These are phyloP conservation scores for Bombus turneri DNA, from an alignment of 1,140 invertebrate genomes.

Conservation along the genomic window DNA sequence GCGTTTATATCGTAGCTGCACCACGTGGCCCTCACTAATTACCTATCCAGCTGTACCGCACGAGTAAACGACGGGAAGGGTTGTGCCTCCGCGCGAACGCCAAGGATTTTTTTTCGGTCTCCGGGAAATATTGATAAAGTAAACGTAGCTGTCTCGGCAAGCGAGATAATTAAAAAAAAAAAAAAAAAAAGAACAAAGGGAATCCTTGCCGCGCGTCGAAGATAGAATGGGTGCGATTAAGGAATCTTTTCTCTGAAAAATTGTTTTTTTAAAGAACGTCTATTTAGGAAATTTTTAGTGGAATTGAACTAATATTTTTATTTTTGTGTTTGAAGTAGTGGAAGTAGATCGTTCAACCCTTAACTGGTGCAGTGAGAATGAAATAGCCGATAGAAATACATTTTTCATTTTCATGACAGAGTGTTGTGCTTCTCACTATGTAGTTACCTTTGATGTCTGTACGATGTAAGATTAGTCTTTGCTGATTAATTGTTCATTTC, in stretches of 20 bases:
- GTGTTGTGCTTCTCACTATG: too few relatives aligned
- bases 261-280: background rate
- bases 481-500: background rate
- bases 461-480: background rate
- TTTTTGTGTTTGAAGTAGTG: background rate
- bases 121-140: slow-evolving; percentile 44
- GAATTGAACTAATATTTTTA: background rate
- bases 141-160: slow-evolving; percentile 29
- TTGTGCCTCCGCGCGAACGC: slow-evolving; percentile 25
- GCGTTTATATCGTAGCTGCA: slow-evolving; percentile 54
- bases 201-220: background rate
- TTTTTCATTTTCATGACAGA: background rate
- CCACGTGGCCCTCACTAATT: slow-evolving; percentile 69
- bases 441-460: background rate
- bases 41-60: slow-evolving; percentile 60
- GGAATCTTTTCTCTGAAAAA: background rate
- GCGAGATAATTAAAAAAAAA: slow-evolving; percentile 27
- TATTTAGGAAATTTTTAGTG: too few relatives aligned
- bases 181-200: background rate
- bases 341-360: background rate
- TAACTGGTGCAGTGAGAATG: background rate
- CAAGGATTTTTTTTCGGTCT: slow-evolving; percentile 36
- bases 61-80: slow-evolving; percentile 43
- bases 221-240: background rate
- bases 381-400: background rate